Base-by-base conservation (phyloP, 2,797 vertebrate genomes). In the Cichlasoma orientale region DNA sequence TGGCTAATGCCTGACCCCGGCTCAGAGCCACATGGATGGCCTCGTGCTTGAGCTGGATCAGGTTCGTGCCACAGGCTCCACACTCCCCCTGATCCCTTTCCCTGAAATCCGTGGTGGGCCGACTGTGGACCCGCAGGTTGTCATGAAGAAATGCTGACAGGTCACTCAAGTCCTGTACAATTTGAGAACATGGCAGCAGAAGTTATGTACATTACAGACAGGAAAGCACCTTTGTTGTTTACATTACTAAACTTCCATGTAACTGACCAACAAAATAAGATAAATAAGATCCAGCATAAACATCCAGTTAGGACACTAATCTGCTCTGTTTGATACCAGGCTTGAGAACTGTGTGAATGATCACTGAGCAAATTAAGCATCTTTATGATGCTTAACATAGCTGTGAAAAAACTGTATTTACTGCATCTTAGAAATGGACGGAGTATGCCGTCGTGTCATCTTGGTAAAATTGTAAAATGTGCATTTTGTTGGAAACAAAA, bases 31-130 rank as follows among this genome's bases (percentile, higher is more conserved):
- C 95, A 91, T 97, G 97, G 89, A 99, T 91, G 36, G 98, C 98
- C 88, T 99, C 98, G 82, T 97, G 97, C 88, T 98, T 98, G 83
- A 99, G 86, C 91, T 98, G 97, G 92, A 96, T 96, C 92, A 97
- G 92, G 92, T 97, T 97, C 0, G 96, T 95, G 36, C 96, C 96
- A 69, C 98, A 99, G 80, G 96, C 92, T 5, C 97, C 96, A 83
- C 98, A 99, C 80, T 80, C 74, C 4, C 92, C 90, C 84, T 95
- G 96, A 82, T 97, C 97, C 82, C 96, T 92, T 53, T 92, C 97
- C 95, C 1, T 96, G 96, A 95, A 94, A 81, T 97, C 98, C n/a
- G 94, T 87, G 77, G 92, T 95, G 36, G 79, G 69, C 8, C 92
- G 86, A 69, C 96, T 96, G 19, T 97, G 97, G 88, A 97, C 95